Evolutionary conservation across 2,888 invertebrate genomes (phyloP).

Genomic region (Oscheius sp.): DNA sequence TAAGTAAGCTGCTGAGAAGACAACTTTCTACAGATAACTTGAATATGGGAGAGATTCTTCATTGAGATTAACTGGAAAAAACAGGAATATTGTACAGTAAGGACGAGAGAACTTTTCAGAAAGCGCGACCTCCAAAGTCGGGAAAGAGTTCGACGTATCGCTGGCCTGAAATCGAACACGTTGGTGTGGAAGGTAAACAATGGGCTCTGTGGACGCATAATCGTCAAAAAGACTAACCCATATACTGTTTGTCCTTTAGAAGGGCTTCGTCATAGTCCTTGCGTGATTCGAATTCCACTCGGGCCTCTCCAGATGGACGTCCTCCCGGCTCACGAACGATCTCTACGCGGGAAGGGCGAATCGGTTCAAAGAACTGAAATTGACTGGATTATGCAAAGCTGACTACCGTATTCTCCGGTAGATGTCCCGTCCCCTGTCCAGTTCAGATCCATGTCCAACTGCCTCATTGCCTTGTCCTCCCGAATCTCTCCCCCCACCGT

Average conservation of each 20-base stretch:
- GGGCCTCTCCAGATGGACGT: conserved; percentile 52
- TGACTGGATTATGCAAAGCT: neutral
- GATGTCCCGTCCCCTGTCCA: too few relatives aligned
- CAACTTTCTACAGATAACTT: too few relatives aligned
- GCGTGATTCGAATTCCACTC: conserved; percentile 40
- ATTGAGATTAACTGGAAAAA: too few relatives aligned
- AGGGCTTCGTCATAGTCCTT: conserved; percentile 58
- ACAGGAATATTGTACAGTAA: too few relatives aligned
- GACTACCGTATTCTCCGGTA: neutral
- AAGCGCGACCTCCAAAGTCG: conserved; percentile 20
- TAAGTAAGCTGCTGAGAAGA: too few relatives aligned
- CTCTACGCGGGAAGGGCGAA: conserved; percentile 49
- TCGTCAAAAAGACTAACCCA: conserved; percentile 43
- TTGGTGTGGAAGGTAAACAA: neutral
- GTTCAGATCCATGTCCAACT: too few relatives aligned
- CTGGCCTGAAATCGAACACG: conserved; percentile 29
- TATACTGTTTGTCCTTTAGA: conserved; percentile 56
- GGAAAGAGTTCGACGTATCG: conserved; percentile 53
- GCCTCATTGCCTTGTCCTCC: neutral
- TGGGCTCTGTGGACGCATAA: neutral
- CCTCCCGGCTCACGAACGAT: conserved; percentile 48
- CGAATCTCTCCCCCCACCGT: neutral
- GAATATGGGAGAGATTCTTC: neutral
- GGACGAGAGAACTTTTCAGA: neutral
- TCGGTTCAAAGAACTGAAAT: conserved; percentile 51